Evolutionary conservation across 2,113 vertebrate species (phyloP), one percentile per base, ranked within the genome.

Genomic region (Hydrochoerus hydrochaeris): DNA sequence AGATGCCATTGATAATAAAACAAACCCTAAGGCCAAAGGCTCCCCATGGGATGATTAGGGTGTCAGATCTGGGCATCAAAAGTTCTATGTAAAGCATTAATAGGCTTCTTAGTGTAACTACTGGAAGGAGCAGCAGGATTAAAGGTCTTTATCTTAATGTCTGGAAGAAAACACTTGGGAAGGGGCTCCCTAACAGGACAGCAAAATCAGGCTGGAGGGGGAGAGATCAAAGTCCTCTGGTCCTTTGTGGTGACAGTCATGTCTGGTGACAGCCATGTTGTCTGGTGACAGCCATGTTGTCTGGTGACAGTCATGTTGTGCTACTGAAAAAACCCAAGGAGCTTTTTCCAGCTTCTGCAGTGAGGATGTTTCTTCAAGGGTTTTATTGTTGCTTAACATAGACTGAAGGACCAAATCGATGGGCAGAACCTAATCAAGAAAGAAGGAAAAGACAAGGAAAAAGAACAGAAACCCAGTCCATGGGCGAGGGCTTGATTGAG

Each of bases 351-450:
- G 44, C 17, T 90, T 85, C 44, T n/a, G 65, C 16, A 58, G 30
- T 52, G 57, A 89, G 32, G 32, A 86, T 46, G 38, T n/a, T 69
- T 97, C 17, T 22, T 89, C 54, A 78, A 82, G 38, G 60, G 96
- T 46, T 49, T 77, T 81, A 60, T 52, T 26, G 52, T 52, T 65
- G 16, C 5, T 24, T 12, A 30, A n/a, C 46, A 84, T n/a, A 88
- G n/a, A 71, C 57, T 92, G 44, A 3, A 41, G 12, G 14, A 77
- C 63, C 57, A 84, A 84, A 58, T 46, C 57, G 71, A 46, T n/a
- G 14, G 65, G 83, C 22, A 57, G 28, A 92, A 30, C 10, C 46
- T n/a, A 60, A 75, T 4, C 2, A 5, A 28, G 16, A 57, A 3
- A 58, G 22, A 24, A 44, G 35, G 5, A 62, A 24, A 77, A 85